Base-by-base conservation (phyloP, 2,888 invertebrate genomes). In the Pollenia labialis region DNA sequence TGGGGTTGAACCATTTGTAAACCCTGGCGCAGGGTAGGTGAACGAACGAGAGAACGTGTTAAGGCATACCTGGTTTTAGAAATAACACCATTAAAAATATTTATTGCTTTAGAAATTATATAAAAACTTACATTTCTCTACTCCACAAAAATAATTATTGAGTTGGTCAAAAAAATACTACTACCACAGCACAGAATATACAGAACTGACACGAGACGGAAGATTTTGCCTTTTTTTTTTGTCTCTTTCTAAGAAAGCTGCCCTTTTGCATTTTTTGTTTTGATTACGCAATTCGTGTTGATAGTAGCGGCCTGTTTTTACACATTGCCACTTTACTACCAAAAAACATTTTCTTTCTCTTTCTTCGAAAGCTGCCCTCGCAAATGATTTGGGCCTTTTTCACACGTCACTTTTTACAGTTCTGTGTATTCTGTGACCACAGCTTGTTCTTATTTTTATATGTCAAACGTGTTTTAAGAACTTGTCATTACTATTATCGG, bases 11-110 rank as follows among this genome's bases (percentile, higher is more conserved):
- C 88, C 89, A 88, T 75, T 81, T 90, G 90, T 6, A 91, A 85
- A 50, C 92, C 91, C 77, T 91, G 90, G 14, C 92, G 91, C 75
- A 92, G 81, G 12, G 90, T 90, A 12, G 90, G 77, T 1, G 92
- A 91, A 79, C 92, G 91, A 52, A 91, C 88, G 16, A 92, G 89
- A 16, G 90, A 88, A 72, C 90, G 90, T 79, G 90, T 89, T 14
- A 92, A 81, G 88, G 91, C 90, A 90, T 88, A 92, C 92, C 92
- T 92, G 40, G 1, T 14, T 23, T 52, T 69, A n/a, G 56, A 48
- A 54, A 60, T 40, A 18, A 50, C 48, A 46, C 40, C 14, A 75
- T 44, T 75, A 62, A 50, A 52, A 23, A 56, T 50, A 54, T 54
- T 64, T 23, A 42, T 60, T 60, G 44, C 1, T 0, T 46, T 23